Evolutionary conservation across 2,888 invertebrate species (phyloP).

Genomic region (Orthosia gracilis): DNA sequence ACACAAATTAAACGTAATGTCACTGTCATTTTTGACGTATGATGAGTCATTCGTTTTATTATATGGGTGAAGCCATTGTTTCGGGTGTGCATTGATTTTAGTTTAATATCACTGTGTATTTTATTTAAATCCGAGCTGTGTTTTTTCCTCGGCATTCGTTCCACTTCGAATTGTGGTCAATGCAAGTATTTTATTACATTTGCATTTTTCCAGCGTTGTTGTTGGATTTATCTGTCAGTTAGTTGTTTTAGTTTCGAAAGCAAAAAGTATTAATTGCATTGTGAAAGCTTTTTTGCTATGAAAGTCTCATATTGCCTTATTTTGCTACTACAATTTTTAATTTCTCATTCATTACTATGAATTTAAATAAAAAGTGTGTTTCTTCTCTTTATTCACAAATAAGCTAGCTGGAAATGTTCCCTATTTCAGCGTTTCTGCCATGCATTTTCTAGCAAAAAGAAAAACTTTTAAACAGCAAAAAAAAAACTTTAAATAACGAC

Average conservation of each 20-base stretch:
- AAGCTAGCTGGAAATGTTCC: not conserved
- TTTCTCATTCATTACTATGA: not conserved
- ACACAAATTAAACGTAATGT: slow-evolving; percentile 53
- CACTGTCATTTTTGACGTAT: slow-evolving; percentile 57
- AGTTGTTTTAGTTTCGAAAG: not conserved
- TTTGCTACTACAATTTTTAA: not conserved
- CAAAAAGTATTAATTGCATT: too few species aligned
- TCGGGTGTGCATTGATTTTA: slow-evolving; percentile 44
- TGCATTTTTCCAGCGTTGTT: not conserved
- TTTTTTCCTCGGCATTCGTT: not conserved
- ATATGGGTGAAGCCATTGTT: slow-evolving; percentile 39
- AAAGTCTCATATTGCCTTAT: not conserved
- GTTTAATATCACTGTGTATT: slow-evolving; percentile 14
- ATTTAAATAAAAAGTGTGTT: not conserved
- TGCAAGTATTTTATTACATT: not conserved
- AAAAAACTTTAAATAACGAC: not conserved
- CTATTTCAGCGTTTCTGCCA: not conserved
- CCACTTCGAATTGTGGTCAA: not conserved
- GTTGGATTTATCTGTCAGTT: not conserved
- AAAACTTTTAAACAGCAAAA: not conserved
- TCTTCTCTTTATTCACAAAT: not conserved
- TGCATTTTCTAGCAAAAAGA: not conserved
- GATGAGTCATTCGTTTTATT: slow-evolving; percentile 57
- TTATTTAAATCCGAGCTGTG: not conserved
- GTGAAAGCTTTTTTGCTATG: not conserved